phyloP scores from a whole-genome alignment of 2,797 vertebrate genomes.

The Knipowitschia caucasica region DNA sequence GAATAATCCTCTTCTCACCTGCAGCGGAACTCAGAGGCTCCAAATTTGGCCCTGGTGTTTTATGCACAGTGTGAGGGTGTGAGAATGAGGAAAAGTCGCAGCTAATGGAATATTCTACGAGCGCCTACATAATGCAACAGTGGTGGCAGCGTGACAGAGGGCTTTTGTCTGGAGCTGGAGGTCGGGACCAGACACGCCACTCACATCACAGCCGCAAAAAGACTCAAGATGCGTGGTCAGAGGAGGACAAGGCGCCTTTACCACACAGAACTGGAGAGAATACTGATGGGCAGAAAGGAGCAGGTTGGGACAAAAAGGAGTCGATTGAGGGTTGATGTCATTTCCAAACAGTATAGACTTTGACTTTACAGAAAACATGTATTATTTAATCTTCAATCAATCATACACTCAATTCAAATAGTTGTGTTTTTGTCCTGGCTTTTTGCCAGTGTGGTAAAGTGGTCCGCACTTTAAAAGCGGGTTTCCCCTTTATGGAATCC shows the following conservation, averaged over 20 bases:
- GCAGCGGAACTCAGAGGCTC: constrained; percentile 18
- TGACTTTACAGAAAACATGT: no score
- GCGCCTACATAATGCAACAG: constrained; percentile 49
- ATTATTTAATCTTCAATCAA: no score
- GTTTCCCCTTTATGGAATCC: no score
- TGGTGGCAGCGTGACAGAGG: constrained; percentile 28
- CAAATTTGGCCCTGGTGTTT: constrained; percentile 22
- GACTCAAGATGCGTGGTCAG: background rate
- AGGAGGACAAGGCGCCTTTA: background rate
- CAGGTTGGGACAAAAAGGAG: background rate
- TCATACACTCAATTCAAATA: no score
- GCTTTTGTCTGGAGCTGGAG: constrained; percentile 45
- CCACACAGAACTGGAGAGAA: background rate
- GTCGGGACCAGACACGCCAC: constrained; percentile 34
- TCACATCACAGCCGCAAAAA: constrained; percentile 8
- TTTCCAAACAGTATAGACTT: no score
- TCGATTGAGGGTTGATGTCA: no score
- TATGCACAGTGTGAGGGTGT: constrained; percentile 31
- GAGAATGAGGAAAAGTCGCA: constrained; percentile 36
- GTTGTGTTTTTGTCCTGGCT: no score
- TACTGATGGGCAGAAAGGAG: background rate
- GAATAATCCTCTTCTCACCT: background rate
- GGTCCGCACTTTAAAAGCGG: no score
- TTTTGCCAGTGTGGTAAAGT: no score
- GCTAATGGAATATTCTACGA: constrained; percentile 38